A percentile compares a stretch with the other conserved stretches of the same genome.
Evolutionary conservation across 2,797 vertebrate genomes (phyloP).

Genomic region (Coccyzus lansbergi): DNA sequence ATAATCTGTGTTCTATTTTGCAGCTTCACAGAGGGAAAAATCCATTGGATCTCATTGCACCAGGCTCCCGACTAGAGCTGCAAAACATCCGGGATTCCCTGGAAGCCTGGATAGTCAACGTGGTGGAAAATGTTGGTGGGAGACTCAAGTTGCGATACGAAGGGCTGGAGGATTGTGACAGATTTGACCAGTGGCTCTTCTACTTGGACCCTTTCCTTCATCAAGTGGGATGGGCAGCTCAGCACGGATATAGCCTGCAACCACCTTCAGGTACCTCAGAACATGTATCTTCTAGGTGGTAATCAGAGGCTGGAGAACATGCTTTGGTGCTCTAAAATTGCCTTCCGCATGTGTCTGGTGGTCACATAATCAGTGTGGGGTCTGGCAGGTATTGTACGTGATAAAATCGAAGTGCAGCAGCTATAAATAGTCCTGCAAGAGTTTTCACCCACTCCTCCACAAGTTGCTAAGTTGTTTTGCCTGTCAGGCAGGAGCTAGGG

Average conservation of each 20-base stretch:
- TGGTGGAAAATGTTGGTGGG: slow-evolving; percentile 92
- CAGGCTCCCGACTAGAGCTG: slow-evolving; percentile 89
- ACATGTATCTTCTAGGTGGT: neutral
- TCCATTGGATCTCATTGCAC: slow-evolving; percentile 90
- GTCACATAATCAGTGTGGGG: neutral
- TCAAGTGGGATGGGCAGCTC: slow-evolving; percentile 91
- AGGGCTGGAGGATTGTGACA: slow-evolving; percentile 85
- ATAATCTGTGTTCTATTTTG: neutral
- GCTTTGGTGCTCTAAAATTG: neutral
- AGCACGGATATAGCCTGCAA: slow-evolving; percentile 84
- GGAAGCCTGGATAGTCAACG: slow-evolving; percentile 88
- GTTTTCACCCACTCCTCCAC: neutral
- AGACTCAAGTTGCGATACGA: slow-evolving; percentile 88
- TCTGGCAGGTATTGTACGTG: neutral
- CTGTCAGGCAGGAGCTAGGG: neutral
- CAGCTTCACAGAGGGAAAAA: slow-evolving; percentile 92
- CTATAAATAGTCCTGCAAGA: neutral
- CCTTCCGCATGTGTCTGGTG: neutral
- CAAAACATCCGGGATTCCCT: slow-evolving; percentile 82
- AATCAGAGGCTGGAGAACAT: neutral
- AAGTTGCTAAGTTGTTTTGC: neutral
- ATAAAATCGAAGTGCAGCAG: neutral
- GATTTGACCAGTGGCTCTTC: slow-evolving; percentile 87
- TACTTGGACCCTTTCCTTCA: slow-evolving; percentile 94
- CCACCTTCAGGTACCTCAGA: slow-evolving; percentile 86